phyloP scores from a whole-genome alignment of 1,140 invertebrate genomes.

The Lepidurus couesii region DNA sequence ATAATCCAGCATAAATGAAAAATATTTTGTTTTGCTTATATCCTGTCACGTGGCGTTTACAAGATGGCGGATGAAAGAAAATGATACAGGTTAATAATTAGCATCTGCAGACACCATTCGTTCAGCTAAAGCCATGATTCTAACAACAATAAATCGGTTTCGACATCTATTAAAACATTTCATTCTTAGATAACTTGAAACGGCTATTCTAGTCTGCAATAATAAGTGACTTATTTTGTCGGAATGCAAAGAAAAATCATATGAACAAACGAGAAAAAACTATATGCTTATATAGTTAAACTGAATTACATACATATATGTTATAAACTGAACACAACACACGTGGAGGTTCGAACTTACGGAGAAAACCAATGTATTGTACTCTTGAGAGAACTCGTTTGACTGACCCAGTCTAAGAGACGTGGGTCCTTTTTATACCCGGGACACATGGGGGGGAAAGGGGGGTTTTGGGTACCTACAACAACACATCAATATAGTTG shows the following conservation, averaged over 20 bases:
- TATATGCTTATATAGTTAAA: background rate
- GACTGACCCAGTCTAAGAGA: too few relatives aligned
- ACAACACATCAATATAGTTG: too few relatives aligned
- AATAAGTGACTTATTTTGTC: background rate
- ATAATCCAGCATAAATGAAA: background rate
- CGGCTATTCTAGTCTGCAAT: too few relatives aligned
- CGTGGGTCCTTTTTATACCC: too few relatives aligned
- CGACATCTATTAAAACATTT: constrained; percentile 7
- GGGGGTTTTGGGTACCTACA: too few relatives aligned
- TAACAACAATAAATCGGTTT: background rate
- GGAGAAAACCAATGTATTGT: too few relatives aligned
- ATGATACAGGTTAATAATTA: background rate
- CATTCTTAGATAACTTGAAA: background rate
- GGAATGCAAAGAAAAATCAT: background rate
- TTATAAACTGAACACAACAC: too few relatives aligned
- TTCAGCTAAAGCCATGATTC: background rate
- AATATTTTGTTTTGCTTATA: background rate
- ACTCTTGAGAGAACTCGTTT: too few relatives aligned
- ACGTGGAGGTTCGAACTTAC: too few relatives aligned
- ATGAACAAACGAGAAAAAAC: background rate
- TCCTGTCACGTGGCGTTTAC: background rate
- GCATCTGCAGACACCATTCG: background rate
- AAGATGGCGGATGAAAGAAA: background rate
- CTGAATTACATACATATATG: background rate
- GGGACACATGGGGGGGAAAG: too few relatives aligned